Conservation (phyloP, 2,888 invertebrate genomes). For the Caenorhabditis sp. region DNA sequence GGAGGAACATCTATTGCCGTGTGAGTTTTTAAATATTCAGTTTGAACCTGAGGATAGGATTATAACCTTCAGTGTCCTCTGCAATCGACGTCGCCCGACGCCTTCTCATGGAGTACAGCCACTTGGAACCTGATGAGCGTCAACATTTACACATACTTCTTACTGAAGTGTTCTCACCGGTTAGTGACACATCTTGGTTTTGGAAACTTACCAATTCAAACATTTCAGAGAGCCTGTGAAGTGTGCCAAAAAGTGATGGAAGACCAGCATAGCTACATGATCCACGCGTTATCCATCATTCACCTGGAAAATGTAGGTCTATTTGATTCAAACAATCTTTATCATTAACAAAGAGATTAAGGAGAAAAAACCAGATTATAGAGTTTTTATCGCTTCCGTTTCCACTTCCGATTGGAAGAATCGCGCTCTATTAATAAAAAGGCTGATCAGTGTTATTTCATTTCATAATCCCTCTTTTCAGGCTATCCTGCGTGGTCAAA, state of each 20-base stretch:
- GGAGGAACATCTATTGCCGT: constrained; percentile 22
- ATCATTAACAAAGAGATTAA: no score
- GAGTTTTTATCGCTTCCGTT: no score
- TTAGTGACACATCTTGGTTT: neutral
- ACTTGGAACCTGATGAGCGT: constrained; percentile 31
- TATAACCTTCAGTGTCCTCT: constrained; percentile 29
- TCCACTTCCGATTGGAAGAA: no score
- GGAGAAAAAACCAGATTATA: no score
- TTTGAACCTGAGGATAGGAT: neutral
- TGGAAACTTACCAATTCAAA: neutral
- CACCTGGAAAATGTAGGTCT: constrained; percentile 47
- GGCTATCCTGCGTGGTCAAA: constrained; percentile 5
- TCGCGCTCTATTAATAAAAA: no score
- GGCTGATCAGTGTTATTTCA: no score
- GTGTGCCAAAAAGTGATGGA: constrained; percentile 47
- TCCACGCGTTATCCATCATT: constrained; percentile 35
- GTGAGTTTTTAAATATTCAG: constrained; percentile 23
- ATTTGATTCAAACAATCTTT: no score
- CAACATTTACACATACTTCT: constrained; percentile 34
- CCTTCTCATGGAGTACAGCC: constrained; percentile 42
- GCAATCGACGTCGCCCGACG: constrained; percentile 38
- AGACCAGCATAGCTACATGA: constrained; percentile 38
- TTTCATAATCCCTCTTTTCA: constrained; percentile 16
- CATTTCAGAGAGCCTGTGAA: constrained; percentile 43
- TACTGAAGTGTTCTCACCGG: constrained; percentile 40